Conservation (phyloP, 2,888 invertebrate genomes). For the Bruchidius siliquastri region DNA sequence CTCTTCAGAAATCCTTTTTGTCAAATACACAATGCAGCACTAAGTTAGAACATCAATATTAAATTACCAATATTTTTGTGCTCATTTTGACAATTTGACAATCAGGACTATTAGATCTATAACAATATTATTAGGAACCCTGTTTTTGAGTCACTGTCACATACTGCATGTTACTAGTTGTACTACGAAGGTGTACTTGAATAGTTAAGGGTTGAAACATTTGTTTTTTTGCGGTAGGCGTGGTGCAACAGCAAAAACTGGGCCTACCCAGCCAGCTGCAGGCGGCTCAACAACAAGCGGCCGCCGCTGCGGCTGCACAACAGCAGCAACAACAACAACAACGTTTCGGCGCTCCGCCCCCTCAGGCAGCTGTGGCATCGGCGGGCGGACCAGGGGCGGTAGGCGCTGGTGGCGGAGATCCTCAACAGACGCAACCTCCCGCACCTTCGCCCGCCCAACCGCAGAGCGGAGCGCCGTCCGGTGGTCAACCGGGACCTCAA, state of each 20-base stretch:
- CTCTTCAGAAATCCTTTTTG: no score
- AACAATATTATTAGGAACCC: no score
- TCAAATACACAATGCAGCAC: no score
- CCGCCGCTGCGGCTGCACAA: constrained; percentile 11
- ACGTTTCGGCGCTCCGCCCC: constrained; percentile 44
- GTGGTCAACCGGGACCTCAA: constrained; percentile 55
- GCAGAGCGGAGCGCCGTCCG: constrained; percentile 66
- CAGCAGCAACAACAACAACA: constrained; percentile 10
- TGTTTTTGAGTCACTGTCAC: no score
- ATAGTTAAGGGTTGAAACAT: no score
- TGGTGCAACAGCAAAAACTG: constrained; percentile 53
- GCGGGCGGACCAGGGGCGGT: constrained; percentile 43
- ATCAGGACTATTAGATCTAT: no score
- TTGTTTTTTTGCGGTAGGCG: constrained; percentile 35
- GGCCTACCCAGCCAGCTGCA: constrained; percentile 21
- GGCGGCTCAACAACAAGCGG: constrained; percentile 16
- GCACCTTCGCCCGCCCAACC: constrained; percentile 75
- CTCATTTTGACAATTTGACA: no score
- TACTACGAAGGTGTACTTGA: no score
- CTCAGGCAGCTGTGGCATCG: constrained; percentile 44
- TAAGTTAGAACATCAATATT: no score
- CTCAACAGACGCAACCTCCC: constrained; percentile 71
- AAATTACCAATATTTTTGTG: no score
- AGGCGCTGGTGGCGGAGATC: constrained; percentile 55
- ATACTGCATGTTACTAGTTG: no score